Evolutionary conservation across 2,113 vertebrate genomes (phyloP).

Genomic region (Vidua macroura): DNA sequence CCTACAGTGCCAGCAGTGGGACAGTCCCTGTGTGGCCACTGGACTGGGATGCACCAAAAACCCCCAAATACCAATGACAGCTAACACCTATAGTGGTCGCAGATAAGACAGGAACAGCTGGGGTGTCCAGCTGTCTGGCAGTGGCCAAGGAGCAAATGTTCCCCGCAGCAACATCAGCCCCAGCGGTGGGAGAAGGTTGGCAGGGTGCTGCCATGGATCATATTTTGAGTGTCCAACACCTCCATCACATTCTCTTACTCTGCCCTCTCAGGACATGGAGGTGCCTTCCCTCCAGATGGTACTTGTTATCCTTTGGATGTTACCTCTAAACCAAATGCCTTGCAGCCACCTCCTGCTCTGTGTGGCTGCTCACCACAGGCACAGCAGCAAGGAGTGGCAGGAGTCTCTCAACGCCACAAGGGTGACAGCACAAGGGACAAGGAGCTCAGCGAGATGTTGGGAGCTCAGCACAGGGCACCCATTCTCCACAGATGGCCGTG

Average conservation of each 20-base stretch:
- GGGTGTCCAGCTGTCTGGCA: not conserved
- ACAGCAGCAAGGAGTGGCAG: not conserved
- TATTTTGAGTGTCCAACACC: not conserved
- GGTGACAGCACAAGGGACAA: not conserved
- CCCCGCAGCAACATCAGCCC: not conserved
- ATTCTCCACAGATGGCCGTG: not conserved
- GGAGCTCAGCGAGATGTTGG: not conserved
- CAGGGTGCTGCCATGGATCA: not conserved
- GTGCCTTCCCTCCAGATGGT: not conserved
- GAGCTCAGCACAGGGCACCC: not conserved
- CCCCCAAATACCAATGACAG: accelerated
- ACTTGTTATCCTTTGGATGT: not conserved
- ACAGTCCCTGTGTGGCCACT: too few relatives aligned
- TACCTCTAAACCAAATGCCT: not conserved
- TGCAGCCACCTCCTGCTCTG: not conserved
- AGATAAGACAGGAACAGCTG: not conserved
- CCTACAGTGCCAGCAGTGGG: accelerated
- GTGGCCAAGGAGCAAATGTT: not conserved
- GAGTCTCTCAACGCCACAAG: not conserved
- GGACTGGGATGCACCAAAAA: not conserved
- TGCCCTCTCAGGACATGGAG: not conserved
- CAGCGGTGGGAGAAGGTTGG: not conserved
- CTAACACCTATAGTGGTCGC: not conserved
- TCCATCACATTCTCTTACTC: not conserved
- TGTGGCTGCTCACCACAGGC: accelerated